A percentile compares a stretch with the other conserved stretches of the same genome.
phyloP scores from a whole-genome alignment of 2,888 invertebrate species.

The Endotricha flammealis region DNA sequence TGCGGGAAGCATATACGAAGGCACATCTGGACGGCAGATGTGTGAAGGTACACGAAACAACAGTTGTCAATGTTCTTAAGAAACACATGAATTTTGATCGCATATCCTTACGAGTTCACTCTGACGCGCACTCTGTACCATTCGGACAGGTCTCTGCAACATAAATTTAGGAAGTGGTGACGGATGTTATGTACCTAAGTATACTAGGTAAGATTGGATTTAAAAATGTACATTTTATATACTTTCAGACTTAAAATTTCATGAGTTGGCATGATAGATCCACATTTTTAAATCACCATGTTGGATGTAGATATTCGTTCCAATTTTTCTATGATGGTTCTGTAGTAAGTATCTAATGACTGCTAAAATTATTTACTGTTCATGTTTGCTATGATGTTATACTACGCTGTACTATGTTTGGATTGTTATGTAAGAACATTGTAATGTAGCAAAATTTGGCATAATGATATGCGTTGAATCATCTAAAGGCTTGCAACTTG shows the following conservation, averaged over 20 bases:
- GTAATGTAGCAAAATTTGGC: conserved; percentile 14
- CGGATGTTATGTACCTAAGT: conserved; percentile 49
- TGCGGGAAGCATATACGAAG: conserved; percentile 62
- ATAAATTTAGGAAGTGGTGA: conserved; percentile 71
- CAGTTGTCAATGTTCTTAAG: conserved; percentile 66
- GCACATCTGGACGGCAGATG: conserved; percentile 75
- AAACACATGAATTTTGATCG: conserved; percentile 72
- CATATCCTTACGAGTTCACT: conserved; percentile 88
- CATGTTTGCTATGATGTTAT: conserved; percentile 29
- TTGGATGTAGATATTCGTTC: conserved; percentile 26
- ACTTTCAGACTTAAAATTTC: conserved; percentile 20
- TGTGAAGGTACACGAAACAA: conserved; percentile 73
- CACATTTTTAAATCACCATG: conserved; percentile 25
- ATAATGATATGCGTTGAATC: neutral
- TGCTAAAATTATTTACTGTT: conserved; percentile 24
- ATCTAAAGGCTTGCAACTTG: neutral
- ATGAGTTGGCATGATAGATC: conserved; percentile 10
- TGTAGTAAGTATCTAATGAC: conserved; percentile 23
- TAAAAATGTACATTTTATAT: conserved; percentile 29
- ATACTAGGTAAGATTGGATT: conserved; percentile 11
- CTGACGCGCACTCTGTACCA: conserved; percentile 91
- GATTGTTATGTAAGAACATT: conserved; percentile 22
- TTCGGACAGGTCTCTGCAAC: conserved; percentile 84
- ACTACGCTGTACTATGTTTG: conserved; percentile 34
- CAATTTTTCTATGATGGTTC: conserved; percentile 27